These are phyloP conservation scores for Argyrosomus japonicus DNA, from an alignment of 2,113 vertebrate species.

Conservation along the genomic window DNA sequence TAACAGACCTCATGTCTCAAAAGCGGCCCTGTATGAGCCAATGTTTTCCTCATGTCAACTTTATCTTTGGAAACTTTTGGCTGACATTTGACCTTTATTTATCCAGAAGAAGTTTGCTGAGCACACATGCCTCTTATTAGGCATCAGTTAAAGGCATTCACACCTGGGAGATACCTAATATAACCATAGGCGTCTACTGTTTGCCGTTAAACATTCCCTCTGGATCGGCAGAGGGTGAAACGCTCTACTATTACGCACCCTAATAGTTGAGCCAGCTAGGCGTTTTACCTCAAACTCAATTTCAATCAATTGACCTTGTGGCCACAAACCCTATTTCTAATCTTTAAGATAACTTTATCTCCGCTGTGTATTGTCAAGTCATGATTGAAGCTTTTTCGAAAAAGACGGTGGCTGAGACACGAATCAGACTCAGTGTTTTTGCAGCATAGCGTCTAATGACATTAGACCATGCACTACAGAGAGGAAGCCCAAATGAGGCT, in stretches of 20 bases:
- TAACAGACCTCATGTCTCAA: constrained; percentile 37
- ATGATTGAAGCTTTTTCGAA: constrained; percentile 1
- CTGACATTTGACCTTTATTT: constrained; percentile 44
- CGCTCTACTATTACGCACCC: too few relatives aligned
- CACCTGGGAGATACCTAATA: constrained; percentile 24
- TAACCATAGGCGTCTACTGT: constrained; percentile 15
- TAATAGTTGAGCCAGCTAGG: not conserved
- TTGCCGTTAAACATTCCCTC: not conserved
- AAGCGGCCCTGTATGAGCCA: constrained; percentile 23
- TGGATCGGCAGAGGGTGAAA: not conserved
- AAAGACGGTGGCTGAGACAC: not conserved
- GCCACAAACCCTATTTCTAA: not conserved
- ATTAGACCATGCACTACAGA: constrained; percentile 44
- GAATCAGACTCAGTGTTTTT: constrained; percentile 20
- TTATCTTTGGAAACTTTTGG: constrained; percentile 43
- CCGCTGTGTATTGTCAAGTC: not conserved
- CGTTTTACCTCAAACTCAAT: not conserved
- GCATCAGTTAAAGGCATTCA: constrained; percentile 41
- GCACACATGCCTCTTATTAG: constrained; percentile 22
- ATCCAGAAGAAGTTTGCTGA: constrained; percentile 24
- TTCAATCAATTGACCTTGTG: not conserved
- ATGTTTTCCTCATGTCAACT: constrained; percentile 30
- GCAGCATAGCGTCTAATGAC: constrained; percentile 12
- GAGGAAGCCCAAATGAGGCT: constrained; percentile 50
- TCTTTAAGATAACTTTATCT: not conserved